Evolutionary conservation across 1,140 invertebrate genomes (phyloP).

Genomic region (Amyelois transitella): DNA sequence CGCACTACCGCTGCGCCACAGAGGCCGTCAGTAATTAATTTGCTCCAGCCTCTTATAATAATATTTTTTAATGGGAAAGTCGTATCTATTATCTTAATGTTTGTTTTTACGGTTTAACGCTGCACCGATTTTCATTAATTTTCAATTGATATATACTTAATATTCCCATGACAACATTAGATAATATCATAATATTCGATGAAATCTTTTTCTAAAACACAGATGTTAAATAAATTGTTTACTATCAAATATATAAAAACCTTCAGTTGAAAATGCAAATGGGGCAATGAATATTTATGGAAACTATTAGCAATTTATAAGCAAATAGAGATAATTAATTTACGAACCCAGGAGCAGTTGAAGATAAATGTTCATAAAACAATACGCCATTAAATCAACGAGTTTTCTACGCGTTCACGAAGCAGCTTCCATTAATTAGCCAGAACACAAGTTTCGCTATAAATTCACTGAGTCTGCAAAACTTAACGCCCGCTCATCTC

Average conservation of each 20-base stretch:
- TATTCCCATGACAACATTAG: too few relatives aligned
- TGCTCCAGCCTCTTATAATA: too few relatives aligned
- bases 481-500: constrained; percentile 58
- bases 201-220: not conserved
- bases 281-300: not conserved
- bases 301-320: not conserved
- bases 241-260: not conserved
- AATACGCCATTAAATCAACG: constrained; percentile 45
- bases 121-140: too few relatives aligned
- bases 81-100: too few relatives aligned
- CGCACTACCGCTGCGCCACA: too few relatives aligned
- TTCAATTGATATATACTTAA: too few relatives aligned
- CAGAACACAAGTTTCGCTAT: constrained; percentile 67
- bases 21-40: too few relatives aligned
- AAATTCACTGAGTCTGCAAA: constrained; percentile 57
- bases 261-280: not conserved
- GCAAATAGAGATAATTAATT: not conserved
- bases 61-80: too few relatives aligned
- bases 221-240: not conserved
- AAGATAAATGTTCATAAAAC: constrained; percentile 39
- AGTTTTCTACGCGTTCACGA: constrained; percentile 40
- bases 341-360: not conserved
- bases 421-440: constrained; percentile 68
- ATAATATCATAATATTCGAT: too few relatives aligned
- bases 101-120: too few relatives aligned